Evolutionary conservation across 2,113 vertebrate genomes (phyloP), one percentile per base, ranked within the genome.

Genomic region (Caretta caretta): DNA sequence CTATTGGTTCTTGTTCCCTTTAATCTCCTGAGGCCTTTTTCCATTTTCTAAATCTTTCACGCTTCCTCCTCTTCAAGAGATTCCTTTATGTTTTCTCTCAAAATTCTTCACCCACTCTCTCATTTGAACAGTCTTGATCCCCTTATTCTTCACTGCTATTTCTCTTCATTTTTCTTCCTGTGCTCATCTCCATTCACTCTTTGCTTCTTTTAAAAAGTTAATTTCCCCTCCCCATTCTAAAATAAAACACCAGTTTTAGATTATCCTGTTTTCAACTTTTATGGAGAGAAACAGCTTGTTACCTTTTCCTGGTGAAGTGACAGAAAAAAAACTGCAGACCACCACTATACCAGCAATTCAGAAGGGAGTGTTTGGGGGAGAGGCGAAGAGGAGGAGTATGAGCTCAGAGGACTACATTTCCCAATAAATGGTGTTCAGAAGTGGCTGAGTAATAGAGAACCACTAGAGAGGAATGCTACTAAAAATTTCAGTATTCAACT

Each of bases 141-240:
- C 85, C n/a, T 96, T 88, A 46, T 10, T 88, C 22, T 83, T 93
- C 87, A 14, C 86, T 93, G 57, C 50, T 83, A 90, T 84, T 91
- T 94, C 89, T 86, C 65, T 92, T 93, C 88, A 69, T 53, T 49
- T 62, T 88, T 93, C 54, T 59, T 92, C 57, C 84, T 0, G 53
- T 51, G 0, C 83, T 89, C 83, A 69, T 82, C 89, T 94, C 85
- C 93, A 93, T 38, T 72, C 8, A 0, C 86, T 82, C 86, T 91
- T 87, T 93, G 27, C 57, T 96, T 48, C 79, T 83, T 84, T 93
- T 88, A 97, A 90, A 94, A 85, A 80, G 92, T 25, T 27, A 16
- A 56, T 72, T 51, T 1, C 25, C 90, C 56, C 59, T 86, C 83
- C 56, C 92, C 80, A 59, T 10, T n/a, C 85, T 88, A 91, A 92